phyloP scores from a whole-genome alignment of 2,113 vertebrate species.

The Marcusenius ussheri region DNA sequence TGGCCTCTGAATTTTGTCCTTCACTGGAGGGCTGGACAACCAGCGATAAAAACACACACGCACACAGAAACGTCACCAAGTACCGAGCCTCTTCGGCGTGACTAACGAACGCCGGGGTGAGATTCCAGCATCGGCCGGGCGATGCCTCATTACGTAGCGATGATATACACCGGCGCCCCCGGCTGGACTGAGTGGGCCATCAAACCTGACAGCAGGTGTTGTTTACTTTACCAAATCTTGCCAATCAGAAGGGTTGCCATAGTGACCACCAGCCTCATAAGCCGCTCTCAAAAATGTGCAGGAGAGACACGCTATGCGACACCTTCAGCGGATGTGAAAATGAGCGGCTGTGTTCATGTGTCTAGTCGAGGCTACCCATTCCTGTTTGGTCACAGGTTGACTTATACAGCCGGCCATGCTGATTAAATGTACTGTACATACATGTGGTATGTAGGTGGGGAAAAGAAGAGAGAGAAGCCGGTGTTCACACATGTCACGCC shows the following conservation, averaged over 20 bases:
- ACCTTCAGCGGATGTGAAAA: neutral
- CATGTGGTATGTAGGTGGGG: neutral
- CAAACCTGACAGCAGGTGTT: neutral
- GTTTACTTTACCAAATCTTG: neutral
- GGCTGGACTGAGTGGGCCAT: neutral
- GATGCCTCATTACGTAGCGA: neutral
- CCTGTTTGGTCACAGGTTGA: neutral
- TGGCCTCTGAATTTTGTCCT: neutral
- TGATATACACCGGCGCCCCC: neutral
- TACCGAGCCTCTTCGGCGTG: neutral
- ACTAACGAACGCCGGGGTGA: neutral
- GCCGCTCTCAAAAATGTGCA: neutral
- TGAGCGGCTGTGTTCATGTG: neutral
- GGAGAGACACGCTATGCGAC: neutral
- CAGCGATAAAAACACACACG: neutral
- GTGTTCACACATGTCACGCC: neutral
- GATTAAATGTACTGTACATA: neutral
- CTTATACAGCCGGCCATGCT: neutral
- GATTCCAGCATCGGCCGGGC: neutral
- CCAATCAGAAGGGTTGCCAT: neutral
- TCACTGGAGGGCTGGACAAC: neutral
- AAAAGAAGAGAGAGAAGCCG: neutral
- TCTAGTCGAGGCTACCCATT: neutral
- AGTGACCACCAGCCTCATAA: neutral
- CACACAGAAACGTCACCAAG: neutral